Evolutionary conservation across 1,140 invertebrate species (phyloP).

Genomic region (Drosophila repletoides): DNA sequence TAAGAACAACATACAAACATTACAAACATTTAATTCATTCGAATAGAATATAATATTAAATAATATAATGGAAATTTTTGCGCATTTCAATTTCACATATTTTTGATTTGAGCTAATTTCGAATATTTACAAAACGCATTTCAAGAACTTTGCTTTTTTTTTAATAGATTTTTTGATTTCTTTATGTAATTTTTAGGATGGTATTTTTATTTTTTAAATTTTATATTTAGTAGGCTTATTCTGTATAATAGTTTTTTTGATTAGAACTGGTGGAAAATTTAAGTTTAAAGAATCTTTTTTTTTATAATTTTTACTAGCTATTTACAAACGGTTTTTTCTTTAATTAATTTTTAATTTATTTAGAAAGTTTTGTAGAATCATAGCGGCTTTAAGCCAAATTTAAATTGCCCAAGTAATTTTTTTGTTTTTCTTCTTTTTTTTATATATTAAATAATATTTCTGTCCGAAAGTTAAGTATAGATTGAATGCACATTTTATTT

Average conservation of each 20-base stretch:
- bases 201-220: slow-evolving; percentile 8
- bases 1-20: slow-evolving; percentile 75
- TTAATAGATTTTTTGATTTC: slow-evolving; percentile 30
- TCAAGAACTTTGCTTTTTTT: slow-evolving; percentile 3
- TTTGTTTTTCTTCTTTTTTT: slow-evolving; percentile 5
- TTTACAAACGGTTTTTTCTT: slow-evolving; percentile 41
- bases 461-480: neutral
- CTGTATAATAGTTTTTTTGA: slow-evolving; percentile 34
- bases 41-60: slow-evolving; percentile 28
- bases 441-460: neutral
- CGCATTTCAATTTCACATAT: slow-evolving; percentile 37
- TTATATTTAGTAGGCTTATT: slow-evolving; percentile 16
- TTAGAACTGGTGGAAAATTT: slow-evolving; percentile 49
- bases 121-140: slow-evolving; percentile 62
- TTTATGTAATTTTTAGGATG: slow-evolving; percentile 9
- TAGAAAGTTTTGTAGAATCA: slow-evolving; percentile 12
- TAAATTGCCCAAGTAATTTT: slow-evolving; percentile 21
- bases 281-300: slow-evolving; percentile 19
- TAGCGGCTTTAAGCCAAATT: slow-evolving; percentile 53
- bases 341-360: slow-evolving; percentile 16
- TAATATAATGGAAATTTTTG: slow-evolving; percentile 39
- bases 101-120: slow-evolving; percentile 62
- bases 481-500: neutral
- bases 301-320: slow-evolving; percentile 64
- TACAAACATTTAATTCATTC: slow-evolving; percentile 65